phyloP scores from a whole-genome alignment of 1,140 invertebrate genomes.

The Solenopsis fugax region DNA sequence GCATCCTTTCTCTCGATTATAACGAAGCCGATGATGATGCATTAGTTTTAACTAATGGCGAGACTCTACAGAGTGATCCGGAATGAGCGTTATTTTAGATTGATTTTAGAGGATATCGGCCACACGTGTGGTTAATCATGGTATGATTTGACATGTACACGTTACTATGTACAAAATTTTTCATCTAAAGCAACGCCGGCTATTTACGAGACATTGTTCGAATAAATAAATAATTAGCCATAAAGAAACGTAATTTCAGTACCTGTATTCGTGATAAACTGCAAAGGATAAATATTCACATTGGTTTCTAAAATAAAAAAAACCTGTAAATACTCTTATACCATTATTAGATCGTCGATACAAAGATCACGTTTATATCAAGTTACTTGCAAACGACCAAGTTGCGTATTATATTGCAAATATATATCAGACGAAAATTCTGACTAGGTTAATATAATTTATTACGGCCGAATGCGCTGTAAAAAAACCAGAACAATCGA shows the following conservation, averaged over 20 bases:
- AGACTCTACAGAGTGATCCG: constrained; percentile 86
- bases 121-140: constrained; percentile 28
- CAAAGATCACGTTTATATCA: constrained; percentile 55
- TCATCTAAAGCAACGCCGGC: constrained; percentile 19
- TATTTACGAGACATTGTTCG: constrained; percentile 32
- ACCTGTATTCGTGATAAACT: constrained; percentile 51
- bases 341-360: constrained; percentile 37
- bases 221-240: constrained; percentile 49
- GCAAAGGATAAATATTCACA: constrained; percentile 38
- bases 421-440: constrained; percentile 20
- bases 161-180: constrained; percentile 43
- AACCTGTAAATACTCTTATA: constrained; percentile 65
- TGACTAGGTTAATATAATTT: constrained; percentile 31
- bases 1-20: constrained; percentile 90
- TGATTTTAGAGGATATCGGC: constrained; percentile 65
- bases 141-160: constrained; percentile 28
- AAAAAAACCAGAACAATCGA: constrained; percentile 19
- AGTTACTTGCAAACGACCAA: constrained; percentile 49
- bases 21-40: constrained; percentile 89
- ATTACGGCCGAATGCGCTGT: constrained; percentile 8
- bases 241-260: constrained; percentile 54
- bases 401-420: constrained; percentile 39
- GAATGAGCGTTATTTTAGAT: constrained; percentile 75
- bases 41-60: constrained; percentile 87
- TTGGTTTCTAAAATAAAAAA: constrained; percentile 41